Evolutionary conservation across 2,113 vertebrate species (phyloP).

Genomic region (Ia io): DNA sequence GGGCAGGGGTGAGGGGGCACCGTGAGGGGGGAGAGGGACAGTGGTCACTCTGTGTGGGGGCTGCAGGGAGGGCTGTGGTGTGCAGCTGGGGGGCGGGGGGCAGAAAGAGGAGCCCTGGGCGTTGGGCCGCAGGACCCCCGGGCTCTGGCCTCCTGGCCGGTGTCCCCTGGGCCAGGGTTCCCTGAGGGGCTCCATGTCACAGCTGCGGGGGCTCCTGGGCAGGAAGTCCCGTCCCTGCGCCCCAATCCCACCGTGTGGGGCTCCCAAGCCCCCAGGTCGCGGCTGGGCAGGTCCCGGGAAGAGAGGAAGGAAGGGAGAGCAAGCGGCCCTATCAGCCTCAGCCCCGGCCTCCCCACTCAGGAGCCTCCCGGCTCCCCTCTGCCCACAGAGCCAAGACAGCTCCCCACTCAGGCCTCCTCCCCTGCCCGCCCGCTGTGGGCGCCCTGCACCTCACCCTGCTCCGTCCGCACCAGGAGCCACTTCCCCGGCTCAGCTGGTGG

Average conservation of each 20-base stretch:
- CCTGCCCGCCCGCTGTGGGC: neutral
- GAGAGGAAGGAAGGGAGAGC: neutral
- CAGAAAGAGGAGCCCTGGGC: no score
- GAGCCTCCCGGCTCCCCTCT: neutral
- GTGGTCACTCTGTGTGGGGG: fast-evolving
- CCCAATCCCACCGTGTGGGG: neutral
- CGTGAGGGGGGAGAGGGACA: fast-evolving
- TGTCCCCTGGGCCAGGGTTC: neutral
- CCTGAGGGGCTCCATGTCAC: neutral
- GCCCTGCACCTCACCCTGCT: no score
- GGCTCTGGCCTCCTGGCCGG: neutral
- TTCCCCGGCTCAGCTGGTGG: neutral
- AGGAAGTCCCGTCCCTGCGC: neutral
- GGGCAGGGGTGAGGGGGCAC: fast-evolving
- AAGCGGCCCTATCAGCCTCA: neutral
- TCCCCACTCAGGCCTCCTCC: neutral
- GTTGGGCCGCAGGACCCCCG: no score
- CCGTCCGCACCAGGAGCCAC: neutral
- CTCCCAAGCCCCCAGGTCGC: neutral
- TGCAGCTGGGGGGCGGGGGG: no score
- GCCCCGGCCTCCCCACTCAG: neutral
- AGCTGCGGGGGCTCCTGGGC: neutral
- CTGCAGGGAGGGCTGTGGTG: fast-evolving
- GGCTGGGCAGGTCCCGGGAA: neutral
- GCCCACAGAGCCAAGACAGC: neutral